These are phyloP conservation scores for Branchipolynoe longqiensis DNA, from an alignment of 2,888 invertebrate species.

Conservation along the genomic window DNA sequence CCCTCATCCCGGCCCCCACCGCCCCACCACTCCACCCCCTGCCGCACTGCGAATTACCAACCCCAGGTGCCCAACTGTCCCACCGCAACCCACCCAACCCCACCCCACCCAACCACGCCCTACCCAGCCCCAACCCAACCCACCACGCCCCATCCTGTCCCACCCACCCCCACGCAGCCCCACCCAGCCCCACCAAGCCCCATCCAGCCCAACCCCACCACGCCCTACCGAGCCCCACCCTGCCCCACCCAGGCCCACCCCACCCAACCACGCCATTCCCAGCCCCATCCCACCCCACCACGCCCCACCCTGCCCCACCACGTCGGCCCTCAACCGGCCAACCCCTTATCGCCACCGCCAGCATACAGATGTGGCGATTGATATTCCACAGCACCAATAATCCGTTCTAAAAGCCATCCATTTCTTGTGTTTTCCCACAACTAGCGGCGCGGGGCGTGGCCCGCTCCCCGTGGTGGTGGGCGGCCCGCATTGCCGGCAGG, in stretches of 20 bases:
- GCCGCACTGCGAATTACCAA: not conserved
- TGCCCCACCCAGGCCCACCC: not conserved
- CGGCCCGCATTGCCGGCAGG: not conserved
- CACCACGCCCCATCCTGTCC: not conserved
- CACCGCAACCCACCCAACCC: not conserved
- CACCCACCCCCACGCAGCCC: not conserved
- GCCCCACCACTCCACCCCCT: not conserved
- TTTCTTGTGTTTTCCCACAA: conserved; percentile 37
- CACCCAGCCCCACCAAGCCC: no score
- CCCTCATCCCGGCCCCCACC: not conserved
- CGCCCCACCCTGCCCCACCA: no score
- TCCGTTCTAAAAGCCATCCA: conserved; percentile 46
- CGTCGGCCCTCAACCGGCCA: not conserved
- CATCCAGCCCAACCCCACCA: no score
- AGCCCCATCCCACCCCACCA: no score
- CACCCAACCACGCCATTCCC: not conserved
- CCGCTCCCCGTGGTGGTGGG: not conserved
- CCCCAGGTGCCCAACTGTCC: not conserved
- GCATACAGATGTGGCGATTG: conserved; percentile 11
- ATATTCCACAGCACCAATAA: conserved; percentile 22
- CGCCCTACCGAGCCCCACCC: not conserved
- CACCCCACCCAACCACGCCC: no score
- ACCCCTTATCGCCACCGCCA: not conserved
- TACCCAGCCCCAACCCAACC: no score
- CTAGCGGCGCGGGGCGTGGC: not conserved